Evolutionary conservation across 2,113 vertebrate genomes (phyloP).

Genomic region (Epinephelus cyanopodus): DNA sequence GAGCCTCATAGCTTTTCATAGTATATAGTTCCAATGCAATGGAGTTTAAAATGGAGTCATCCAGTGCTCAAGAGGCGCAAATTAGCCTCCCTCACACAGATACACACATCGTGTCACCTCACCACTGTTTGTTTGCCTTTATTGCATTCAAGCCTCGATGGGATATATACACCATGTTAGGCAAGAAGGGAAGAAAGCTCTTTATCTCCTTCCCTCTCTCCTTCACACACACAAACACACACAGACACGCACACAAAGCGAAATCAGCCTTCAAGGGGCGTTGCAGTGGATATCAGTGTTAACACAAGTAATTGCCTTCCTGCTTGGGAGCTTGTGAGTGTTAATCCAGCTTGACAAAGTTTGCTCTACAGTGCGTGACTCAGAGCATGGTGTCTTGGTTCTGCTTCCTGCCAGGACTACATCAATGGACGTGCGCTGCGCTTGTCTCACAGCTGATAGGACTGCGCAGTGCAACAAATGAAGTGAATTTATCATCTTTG

Average conservation of each 20-base stretch:
- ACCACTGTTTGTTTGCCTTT: slow-evolving; percentile 75
- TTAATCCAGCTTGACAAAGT: slow-evolving; percentile 76
- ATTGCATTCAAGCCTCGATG: slow-evolving; percentile 55
- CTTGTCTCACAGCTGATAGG: slow-evolving; percentile 41
- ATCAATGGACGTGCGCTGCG: not conserved
- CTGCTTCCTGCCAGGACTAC: slow-evolving; percentile 22
- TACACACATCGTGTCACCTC: slow-evolving; percentile 46
- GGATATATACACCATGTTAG: slow-evolving; percentile 44
- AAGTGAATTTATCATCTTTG: slow-evolving; percentile 51
- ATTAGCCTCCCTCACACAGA: slow-evolving; percentile 36
- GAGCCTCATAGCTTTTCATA: slow-evolving; percentile 26
- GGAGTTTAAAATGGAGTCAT: slow-evolving; percentile 57
- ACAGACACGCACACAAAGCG: slow-evolving; percentile 28
- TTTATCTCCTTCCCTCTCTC: slow-evolving; percentile 45
- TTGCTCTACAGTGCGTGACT: slow-evolving; percentile 62
- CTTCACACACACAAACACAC: not conserved
- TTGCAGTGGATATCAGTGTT: slow-evolving; percentile 77
- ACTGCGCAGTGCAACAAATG: slow-evolving; percentile 26
- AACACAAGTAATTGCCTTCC: slow-evolving; percentile 80
- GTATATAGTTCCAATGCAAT: slow-evolving; percentile 30
- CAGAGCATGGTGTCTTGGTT: slow-evolving; percentile 24
- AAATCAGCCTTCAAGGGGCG: slow-evolving; percentile 61
- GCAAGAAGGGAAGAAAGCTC: slow-evolving; percentile 30
- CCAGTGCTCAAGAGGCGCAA: slow-evolving; percentile 56
- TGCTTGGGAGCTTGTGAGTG: slow-evolving; percentile 59